Evolutionary conservation across 2,797 vertebrate genomes (phyloP).

Genomic region (Sebastes melanostomus): DNA sequence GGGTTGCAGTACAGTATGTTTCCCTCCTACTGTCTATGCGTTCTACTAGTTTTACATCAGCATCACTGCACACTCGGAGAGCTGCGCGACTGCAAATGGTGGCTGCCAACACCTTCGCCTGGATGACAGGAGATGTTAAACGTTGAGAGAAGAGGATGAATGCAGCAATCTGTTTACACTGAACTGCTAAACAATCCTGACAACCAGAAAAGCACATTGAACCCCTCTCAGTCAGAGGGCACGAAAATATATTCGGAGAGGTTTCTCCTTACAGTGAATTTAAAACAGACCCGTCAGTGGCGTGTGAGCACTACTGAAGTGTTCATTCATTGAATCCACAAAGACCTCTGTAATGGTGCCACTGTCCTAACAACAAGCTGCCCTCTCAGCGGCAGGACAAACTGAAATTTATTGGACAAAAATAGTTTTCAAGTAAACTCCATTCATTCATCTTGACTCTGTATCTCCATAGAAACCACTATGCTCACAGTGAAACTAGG

Average conservation of each 20-base stretch:
- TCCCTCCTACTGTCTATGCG: not conserved
- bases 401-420: not conserved
- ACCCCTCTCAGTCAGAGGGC: conserved; percentile 5
- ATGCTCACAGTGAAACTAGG: not conserved
- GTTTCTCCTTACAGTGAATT: conserved; percentile 20
- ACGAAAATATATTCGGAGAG: not conserved
- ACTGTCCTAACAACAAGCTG: not conserved
- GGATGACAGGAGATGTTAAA: conserved; percentile 49
- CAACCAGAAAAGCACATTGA: conserved; percentile 42
- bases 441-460: not conserved
- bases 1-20: not conserved
- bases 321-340: not conserved
- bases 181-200: conserved; percentile 41
- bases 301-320: not conserved
- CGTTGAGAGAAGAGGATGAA: conserved; percentile 21
- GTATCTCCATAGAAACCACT: not conserved
- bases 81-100: conserved; percentile 18
- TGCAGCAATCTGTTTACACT: conserved; percentile 30
- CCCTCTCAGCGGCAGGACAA: not conserved
- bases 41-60: not conserved
- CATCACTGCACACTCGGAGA: conserved; percentile 4
- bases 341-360: not conserved
- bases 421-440: not conserved
- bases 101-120: conserved; percentile 28
- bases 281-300: conserved; percentile 9